A percentile compares a stretch with the other conserved stretches of the same genome.
Evolutionary conservation across 2,888 invertebrate genomes (phyloP).

Genomic region (Polyommatus icarus): DNA sequence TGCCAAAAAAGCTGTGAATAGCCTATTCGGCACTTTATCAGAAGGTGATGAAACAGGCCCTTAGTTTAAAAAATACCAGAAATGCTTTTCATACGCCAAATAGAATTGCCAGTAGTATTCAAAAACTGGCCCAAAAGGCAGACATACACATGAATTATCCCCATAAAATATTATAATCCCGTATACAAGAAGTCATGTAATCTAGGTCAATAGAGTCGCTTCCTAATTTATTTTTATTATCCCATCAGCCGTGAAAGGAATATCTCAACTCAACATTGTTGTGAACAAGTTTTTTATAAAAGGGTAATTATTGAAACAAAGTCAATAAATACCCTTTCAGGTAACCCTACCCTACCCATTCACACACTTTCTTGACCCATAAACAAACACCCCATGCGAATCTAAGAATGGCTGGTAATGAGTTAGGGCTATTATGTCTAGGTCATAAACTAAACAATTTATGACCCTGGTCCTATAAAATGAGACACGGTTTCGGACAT

Average conservation of each 20-base stretch:
- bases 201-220: conserved; percentile 15
- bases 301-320: conserved; percentile 32
- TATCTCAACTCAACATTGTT: conserved; percentile 6
- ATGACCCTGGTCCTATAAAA: conserved; percentile 75
- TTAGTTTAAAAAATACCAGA: too few relatives aligned
- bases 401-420: conserved; percentile 76
- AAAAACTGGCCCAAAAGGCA: too few relatives aligned
- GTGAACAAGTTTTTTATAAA: conserved; percentile 8
- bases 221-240: conserved; percentile 5
- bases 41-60: too few relatives aligned
- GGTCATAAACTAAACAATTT: conserved; percentile 76
- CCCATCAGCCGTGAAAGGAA: conserved; percentile 14
- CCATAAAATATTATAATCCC: neutral
- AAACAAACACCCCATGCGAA: conserved; percentile 61
- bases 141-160: neutral
- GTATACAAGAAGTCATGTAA: neutral
- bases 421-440: conserved; percentile 73
- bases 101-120: too few relatives aligned
- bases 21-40: too few relatives aligned
- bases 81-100: too few relatives aligned
- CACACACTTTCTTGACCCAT: conserved; percentile 77
- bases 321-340: conserved; percentile 30
- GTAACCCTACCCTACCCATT: conserved; percentile 51
- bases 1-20: too few relatives aligned
- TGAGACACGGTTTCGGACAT: conserved; percentile 67